Evolutionary conservation across 2,113 vertebrate species (phyloP).

Genomic region (Mungos mungo): DNA sequence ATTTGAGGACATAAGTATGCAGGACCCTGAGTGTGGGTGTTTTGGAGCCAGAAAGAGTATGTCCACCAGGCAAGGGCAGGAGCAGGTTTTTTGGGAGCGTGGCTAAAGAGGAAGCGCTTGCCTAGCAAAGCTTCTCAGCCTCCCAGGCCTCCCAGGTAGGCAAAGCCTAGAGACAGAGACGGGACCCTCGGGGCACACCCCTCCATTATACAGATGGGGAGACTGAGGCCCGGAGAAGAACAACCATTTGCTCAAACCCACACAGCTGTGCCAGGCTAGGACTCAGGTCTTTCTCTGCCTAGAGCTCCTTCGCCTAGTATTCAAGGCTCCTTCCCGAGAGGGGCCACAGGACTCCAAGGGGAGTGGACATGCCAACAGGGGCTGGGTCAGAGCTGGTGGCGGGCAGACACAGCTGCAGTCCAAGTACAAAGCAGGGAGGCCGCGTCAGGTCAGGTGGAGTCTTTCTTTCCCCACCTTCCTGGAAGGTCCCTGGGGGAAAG

Average conservation of each 20-base stretch:
- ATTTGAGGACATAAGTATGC: neutral
- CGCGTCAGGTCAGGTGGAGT: neutral
- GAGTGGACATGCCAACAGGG: neutral
- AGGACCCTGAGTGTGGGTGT: neutral
- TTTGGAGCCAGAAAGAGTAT: neutral
- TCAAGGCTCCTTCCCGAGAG: neutral
- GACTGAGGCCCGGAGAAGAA: neutral
- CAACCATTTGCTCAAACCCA: neutral
- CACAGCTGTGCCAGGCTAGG: neutral
- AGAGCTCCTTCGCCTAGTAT: neutral
- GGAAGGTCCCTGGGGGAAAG: neutral
- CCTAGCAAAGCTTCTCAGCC: neutral
- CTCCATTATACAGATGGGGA: neutral
- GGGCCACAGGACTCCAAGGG: neutral
- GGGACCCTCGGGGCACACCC: neutral
- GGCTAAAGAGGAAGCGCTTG: neutral
- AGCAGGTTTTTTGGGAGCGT: neutral
- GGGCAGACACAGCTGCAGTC: neutral
- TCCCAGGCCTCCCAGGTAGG: neutral
- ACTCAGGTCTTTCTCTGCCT: neutral
- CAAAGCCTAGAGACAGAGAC: neutral
- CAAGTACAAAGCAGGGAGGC: neutral
- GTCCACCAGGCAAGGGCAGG: neutral
- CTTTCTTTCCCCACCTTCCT: neutral
- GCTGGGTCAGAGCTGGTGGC: neutral